These are phyloP conservation scores for Anthonomus grandis DNA, from an alignment of 1,140 invertebrate genomes.

Conservation along the genomic window DNA sequence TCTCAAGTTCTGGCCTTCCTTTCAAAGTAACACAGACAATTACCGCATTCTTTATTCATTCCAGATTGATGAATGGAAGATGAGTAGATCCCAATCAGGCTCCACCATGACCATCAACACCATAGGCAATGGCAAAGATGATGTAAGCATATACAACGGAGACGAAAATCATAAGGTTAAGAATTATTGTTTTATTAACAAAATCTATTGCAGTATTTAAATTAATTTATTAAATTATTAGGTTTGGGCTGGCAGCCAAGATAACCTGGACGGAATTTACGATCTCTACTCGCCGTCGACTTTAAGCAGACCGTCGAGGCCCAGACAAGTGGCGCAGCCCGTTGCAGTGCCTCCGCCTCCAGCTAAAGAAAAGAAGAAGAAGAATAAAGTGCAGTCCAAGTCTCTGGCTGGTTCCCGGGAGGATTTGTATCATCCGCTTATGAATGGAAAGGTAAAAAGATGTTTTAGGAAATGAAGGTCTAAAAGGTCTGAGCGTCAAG, in stretches of 20 bases:
- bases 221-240: conserved; percentile 5
- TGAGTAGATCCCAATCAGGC: conserved; percentile 52
- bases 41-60: too few species aligned
- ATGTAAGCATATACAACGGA: conserved; percentile 68
- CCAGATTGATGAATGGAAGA: conserved; percentile 54
- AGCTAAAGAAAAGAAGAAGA: conserved; percentile 59
- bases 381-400: conserved; percentile 53
- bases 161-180: conserved; percentile 85
- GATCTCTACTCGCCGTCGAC: conserved; percentile 71
- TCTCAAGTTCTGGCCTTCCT: too few species aligned
- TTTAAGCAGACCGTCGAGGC: conserved; percentile 70
- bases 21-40: too few species aligned
- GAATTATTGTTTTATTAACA: neutral
- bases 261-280: conserved; percentile 68
- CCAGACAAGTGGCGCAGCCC: conserved; percentile 74
- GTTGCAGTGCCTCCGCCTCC: conserved; percentile 76
- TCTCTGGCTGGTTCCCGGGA: conserved; percentile 49
- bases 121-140: conserved; percentile 48
- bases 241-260: conserved; percentile 79
- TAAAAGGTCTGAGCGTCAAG: too few species aligned
- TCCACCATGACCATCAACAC: conserved; percentile 59
- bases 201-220: neutral
- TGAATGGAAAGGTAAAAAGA: conserved; percentile 50
- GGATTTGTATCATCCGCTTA: conserved; percentile 50
- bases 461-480: too few species aligned